These are phyloP conservation scores for Anarhynchus alexandrinus DNA, from an alignment of 2,113 vertebrate species.

Conservation along the genomic window DNA sequence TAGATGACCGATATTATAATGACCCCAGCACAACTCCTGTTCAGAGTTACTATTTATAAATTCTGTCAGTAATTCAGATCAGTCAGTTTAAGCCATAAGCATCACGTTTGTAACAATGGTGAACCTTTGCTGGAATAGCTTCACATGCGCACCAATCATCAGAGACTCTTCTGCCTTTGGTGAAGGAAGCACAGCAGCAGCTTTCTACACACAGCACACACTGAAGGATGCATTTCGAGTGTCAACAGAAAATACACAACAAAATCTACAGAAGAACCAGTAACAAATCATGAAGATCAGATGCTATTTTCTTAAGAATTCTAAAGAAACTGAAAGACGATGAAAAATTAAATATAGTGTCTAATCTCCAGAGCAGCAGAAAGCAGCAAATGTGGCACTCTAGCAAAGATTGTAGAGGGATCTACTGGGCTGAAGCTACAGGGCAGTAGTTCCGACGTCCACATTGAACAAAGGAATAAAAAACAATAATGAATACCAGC, in stretches of 20 bases:
- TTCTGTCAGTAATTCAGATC: neutral
- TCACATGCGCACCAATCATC: rapidly evolving
- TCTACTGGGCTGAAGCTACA: neutral
- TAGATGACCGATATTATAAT: neutral
- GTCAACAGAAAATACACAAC: neutral
- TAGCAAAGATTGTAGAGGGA: neutral
- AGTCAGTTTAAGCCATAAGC: neutral
- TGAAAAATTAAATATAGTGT: neutral
- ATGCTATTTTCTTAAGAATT: neutral
- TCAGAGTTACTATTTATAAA: neutral
- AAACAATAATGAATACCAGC: too few relatives aligned
- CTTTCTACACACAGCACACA: neutral
- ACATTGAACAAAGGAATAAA: neutral
- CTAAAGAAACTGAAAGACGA: neutral
- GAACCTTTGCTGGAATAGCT: neutral
- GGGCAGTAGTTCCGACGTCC: neutral
- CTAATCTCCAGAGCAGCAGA: neutral
- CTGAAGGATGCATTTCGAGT: neutral
- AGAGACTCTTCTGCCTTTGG: neutral
- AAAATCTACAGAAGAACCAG: neutral
- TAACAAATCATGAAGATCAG: neutral
- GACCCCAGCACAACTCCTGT: neutral
- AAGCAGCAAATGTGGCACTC: neutral
- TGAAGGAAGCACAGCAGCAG: neutral
- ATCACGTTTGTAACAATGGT: neutral